A percentile compares a stretch with the other conserved stretches of the same genome.
These are phyloP conservation scores for Halocynthia aurantium DNA, from an alignment of 23 tunicate species.

Conservation along the genomic window DNA sequence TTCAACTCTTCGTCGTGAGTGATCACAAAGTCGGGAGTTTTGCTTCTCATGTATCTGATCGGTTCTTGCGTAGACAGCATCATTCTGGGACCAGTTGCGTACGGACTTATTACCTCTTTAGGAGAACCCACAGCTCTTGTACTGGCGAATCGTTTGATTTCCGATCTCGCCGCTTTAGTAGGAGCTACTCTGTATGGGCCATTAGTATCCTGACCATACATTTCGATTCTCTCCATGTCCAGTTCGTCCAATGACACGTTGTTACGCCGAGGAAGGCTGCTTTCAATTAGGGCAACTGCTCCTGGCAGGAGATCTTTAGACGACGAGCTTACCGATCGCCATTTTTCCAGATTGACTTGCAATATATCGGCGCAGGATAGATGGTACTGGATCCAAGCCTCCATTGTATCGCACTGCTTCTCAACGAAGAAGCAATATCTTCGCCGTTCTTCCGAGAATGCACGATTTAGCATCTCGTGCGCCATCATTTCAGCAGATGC, in stretches of 20 bases:
- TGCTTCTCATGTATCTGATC: no score
- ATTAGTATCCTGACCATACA: background rate
- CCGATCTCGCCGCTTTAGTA: background rate
- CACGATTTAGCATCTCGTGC: slow-evolving; percentile 18
- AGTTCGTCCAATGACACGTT: slow-evolving; percentile 3
- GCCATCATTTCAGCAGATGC: slow-evolving; percentile 16
- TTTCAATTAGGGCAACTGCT: slow-evolving; percentile 13
- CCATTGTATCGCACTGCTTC: slow-evolving; percentile 6
- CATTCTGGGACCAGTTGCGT: no score
- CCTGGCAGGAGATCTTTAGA: slow-evolving; percentile 15
- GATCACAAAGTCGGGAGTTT: no score
- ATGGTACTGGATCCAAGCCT: slow-evolving; percentile 10
- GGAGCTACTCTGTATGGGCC: background rate
- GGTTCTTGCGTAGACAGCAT: no score
- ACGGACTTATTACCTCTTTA: background rate
- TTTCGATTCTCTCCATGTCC: background rate
- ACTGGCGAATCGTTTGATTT: background rate
- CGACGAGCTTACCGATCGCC: slow-evolving; percentile 6
- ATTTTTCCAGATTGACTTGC: background rate
- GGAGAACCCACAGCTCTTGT: background rate
- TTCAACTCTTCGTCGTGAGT: no score
- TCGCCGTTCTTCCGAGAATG: slow-evolving; percentile 20
- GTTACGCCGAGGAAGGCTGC: slow-evolving; percentile 2
- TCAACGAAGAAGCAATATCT: slow-evolving; percentile 23
- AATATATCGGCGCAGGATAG: slow-evolving; percentile 4